A percentile compares a stretch with the other conserved stretches of the same genome.
Evolutionary conservation across 2,797 vertebrate species (phyloP).

Genomic region (Diceros bicornis): DNA sequence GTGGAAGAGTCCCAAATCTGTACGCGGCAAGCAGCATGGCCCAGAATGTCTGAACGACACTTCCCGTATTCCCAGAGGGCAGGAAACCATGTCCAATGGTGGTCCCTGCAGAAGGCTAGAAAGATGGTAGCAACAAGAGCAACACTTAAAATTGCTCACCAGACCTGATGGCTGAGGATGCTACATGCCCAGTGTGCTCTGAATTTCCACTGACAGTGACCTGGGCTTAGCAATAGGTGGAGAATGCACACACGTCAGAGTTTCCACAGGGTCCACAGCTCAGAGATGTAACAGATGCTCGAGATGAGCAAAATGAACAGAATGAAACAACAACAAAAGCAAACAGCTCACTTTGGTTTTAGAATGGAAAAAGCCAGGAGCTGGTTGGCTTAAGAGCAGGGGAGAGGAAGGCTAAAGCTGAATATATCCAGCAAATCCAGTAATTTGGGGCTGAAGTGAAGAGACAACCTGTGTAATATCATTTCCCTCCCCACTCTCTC

Average conservation of each 20-base stretch:
- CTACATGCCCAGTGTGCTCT: accelerated
- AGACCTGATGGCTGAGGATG: neutral
- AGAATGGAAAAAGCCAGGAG: neutral
- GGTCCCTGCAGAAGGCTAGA: neutral
- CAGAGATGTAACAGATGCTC: neutral
- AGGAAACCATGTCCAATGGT: neutral
- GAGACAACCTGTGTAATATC: neutral
- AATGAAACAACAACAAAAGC: neutral
- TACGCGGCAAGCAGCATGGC: neutral
- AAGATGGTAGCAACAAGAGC: neutral
- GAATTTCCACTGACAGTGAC: neutral
- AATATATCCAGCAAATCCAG: neutral
- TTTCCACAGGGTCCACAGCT: neutral
- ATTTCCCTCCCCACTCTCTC: neutral
- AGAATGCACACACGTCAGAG: accelerated
- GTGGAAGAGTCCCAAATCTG: neutral
- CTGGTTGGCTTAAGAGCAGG: neutral
- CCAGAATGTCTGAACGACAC: neutral
- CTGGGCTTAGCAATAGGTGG: neutral
- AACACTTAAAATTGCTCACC: neutral
- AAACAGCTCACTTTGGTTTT: neutral
- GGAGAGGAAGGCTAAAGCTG: neutral
- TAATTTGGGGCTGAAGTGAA: neutral
- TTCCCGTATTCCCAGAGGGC: neutral
- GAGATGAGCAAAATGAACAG: neutral